A percentile compares a stretch with the other conserved stretches of the same genome.
Conservation (phyloP, 2,888 invertebrate genomes). For the Trachelus iudaicus region DNA sequence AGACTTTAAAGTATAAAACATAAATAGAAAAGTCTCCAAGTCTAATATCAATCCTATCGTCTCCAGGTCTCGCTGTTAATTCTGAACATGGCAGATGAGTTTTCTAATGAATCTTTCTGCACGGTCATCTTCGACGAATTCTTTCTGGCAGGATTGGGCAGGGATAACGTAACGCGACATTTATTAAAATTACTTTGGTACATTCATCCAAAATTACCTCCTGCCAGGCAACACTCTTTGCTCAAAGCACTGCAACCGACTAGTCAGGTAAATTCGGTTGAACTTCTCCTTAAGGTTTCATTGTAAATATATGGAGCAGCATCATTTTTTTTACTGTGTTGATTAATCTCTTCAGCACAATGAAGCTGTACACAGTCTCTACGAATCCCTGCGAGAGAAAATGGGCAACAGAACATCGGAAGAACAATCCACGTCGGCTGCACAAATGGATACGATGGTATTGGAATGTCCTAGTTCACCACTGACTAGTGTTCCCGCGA, state of each 20-base stretch:
- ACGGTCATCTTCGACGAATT: slow-evolving; percentile 96
- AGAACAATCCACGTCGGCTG: slow-evolving; percentile 72
- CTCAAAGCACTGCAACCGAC: slow-evolving; percentile 81
- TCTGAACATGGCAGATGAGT: slow-evolving; percentile 87
- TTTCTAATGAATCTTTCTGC: slow-evolving; percentile 93
- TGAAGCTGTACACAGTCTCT: slow-evolving; percentile 84
- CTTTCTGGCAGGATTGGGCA: slow-evolving; percentile 87
- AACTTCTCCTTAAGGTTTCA: slow-evolving; percentile 2
- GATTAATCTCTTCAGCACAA: slow-evolving; percentile 73
- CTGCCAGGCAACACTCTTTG: slow-evolving; percentile 80
- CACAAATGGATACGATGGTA: slow-evolving; percentile 74
- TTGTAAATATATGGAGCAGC: slow-evolving; percentile 1
- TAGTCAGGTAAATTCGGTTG: slow-evolving; percentile 60
- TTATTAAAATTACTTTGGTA: slow-evolving; percentile 92
- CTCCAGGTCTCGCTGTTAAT: slow-evolving; percentile 79
- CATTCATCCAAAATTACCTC: slow-evolving; percentile 86
- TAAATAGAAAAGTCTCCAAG: too few species aligned
- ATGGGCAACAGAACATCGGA: slow-evolving; percentile 71
- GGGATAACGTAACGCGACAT: slow-evolving; percentile 93
- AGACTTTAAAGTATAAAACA: slow-evolving; percentile 10
- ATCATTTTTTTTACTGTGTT: slow-evolving; percentile 6
- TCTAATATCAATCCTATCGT: too few species aligned
- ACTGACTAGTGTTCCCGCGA: slow-evolving; percentile 86
- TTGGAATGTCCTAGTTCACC: slow-evolving; percentile 85
- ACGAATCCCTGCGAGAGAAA: slow-evolving; percentile 82